Evolutionary conservation across 92 coral and sea anemone genomes (phyloP), one percentile per base, ranked within the genome.

Genomic region (Heliopora coerulea): DNA sequence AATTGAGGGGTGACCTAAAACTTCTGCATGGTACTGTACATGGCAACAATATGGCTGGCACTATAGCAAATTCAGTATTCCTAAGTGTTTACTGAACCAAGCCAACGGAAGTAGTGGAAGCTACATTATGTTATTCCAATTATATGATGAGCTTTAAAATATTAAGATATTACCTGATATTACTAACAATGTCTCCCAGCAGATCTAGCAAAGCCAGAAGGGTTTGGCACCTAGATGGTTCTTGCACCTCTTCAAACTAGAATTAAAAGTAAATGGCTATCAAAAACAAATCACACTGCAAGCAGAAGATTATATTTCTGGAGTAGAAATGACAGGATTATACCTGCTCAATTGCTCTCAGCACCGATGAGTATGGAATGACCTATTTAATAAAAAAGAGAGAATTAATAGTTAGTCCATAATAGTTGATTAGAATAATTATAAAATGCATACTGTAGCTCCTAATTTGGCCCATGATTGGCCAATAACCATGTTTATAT

Each of bases 261-360:
- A 68, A 50, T 46, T 44, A 52, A 61, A 17, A 59, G 34, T 26
- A 13, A 26, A 17, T 66, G 13, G 20, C 18, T 48, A 37, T 24
- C 39, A 3, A 21, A 13, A 50, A n/a, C 13, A 52, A 0, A 13
- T 30, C 9, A 25, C 18, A n/a, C 46, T 33, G 30, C n/a, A 37
- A 4, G 11, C 4, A 37, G 11, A 4, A 37, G 42, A 11, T 18
- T 30, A 62, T 27, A 15, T 46, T 32, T 9, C 23, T 26, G 56
- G 29, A n/a, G 15, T 7, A 25, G 7, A 48, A 31, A 14, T 10
- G 18, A 23, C 1, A 30, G 7, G n/a, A 32, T 41, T 59, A 35
- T 86, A 86, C 99, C 99, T 95, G 96, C 56, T 95, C 95, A 24
- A 95, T 83, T 34, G 99, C 99, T 62, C 78, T 80, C 25, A 95